Conservation (phyloP, 30 jellyfish, hydroid and myxozoan genomes). For the Chironex yamaguchii region DNA sequence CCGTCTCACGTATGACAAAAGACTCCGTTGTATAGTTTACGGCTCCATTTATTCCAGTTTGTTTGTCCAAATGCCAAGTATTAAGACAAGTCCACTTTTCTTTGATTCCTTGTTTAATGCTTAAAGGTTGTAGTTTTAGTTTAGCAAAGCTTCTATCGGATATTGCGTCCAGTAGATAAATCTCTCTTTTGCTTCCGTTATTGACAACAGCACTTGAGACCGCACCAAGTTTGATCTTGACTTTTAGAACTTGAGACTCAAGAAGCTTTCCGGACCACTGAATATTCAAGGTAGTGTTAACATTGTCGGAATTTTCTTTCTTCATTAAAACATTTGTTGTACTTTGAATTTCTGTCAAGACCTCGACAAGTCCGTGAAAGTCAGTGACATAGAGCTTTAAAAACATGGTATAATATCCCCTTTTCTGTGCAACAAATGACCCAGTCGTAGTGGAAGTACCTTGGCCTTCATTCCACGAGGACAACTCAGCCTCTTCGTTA, state of each 20-base stretch:
- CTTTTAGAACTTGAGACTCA: not conserved
- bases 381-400: not conserved
- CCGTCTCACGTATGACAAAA: not conserved
- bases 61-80: not conserved
- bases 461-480: not conserved
- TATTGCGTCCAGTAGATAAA: not conserved
- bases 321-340: too few species aligned
- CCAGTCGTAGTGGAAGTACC: not conserved
- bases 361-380: not conserved
- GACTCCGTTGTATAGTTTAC: not conserved
- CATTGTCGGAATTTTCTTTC: not conserved
- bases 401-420: not conserved
- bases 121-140: not conserved
- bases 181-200: not conserved
- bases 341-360: too few species aligned
- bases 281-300: not conserved
- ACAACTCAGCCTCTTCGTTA: not conserved
- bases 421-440: not conserved
- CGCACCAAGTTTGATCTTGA: not conserved
- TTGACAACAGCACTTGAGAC: not conserved
- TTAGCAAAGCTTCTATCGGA: not conserved
- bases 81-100: not conserved
- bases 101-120: not conserved
- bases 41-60: not conserved
- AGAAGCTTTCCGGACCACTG: not conserved